These are phyloP conservation scores for Mus caroli DNA, from an alignment of 2,797 vertebrate species.

Conservation along the genomic window DNA sequence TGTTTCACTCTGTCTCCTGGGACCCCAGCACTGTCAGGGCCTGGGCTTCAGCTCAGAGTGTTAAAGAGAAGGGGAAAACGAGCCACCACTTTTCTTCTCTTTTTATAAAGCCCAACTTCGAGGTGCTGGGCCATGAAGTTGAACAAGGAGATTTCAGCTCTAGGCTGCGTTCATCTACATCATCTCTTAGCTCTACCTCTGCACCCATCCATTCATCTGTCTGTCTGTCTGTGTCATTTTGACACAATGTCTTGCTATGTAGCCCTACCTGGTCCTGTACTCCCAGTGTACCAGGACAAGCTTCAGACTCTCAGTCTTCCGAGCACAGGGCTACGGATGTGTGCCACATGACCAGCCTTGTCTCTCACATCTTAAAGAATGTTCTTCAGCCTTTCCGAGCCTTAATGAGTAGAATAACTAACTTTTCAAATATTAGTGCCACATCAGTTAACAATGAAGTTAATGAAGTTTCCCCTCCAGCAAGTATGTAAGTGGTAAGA, in stretches of 20 bases:
- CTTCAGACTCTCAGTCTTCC: neutral
- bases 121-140: neutral
- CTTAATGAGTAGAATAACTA: neutral
- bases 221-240: neutral
- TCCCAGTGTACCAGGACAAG: neutral
- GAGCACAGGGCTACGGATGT: neutral
- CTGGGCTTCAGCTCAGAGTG: neutral
- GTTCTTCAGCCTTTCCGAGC: neutral
- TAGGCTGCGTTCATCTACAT: too few relatives aligned
- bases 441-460: neutral
- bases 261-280: neutral
- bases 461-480: neutral
- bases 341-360: neutral
- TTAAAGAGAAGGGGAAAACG: neutral
- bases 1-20: neutral
- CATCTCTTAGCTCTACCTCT: neutral
- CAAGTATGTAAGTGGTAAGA: neutral
- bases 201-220: neutral
- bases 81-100: neutral
- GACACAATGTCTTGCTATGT: neutral
- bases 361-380: neutral
- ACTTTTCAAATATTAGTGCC: slow-evolving; percentile 10
- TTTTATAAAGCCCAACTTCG: neutral
- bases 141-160: neutral
- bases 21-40: too few relatives aligned